These are phyloP conservation scores for Acanthopagrus latus DNA, from an alignment of 2,797 vertebrate species.

Conservation along the genomic window DNA sequence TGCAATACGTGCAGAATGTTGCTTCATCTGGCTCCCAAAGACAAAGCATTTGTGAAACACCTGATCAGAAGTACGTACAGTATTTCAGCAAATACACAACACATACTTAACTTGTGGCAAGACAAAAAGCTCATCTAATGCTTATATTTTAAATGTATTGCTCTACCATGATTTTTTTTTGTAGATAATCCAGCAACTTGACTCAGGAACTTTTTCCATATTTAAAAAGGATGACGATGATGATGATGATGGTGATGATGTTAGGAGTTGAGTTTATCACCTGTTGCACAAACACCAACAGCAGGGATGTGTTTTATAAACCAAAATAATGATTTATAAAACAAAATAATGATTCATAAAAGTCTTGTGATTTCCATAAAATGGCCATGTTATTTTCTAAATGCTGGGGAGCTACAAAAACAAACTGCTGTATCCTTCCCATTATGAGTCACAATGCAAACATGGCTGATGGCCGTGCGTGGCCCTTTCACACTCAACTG, in stretches of 20 bases:
- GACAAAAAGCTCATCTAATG: not conserved
- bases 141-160: not conserved
- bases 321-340: not conserved
- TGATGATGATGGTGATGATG: too few relatives aligned
- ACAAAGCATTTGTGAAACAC: not conserved
- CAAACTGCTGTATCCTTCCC: constrained; percentile 51
- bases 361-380: constrained; percentile 14
- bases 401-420: constrained; percentile 14
- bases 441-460: constrained; percentile 62
- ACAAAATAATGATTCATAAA: constrained; percentile 8
- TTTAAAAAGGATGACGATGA: not conserved
- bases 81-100: not conserved
- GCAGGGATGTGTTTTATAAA: not conserved
- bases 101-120: not conserved
- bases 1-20: not conserved
- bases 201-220: not conserved
- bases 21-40: not conserved
- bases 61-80: not conserved
- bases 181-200: not conserved
- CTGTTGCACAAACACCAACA: not conserved
- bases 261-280: not conserved
- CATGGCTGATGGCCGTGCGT: constrained; percentile 15
- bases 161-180: not conserved
- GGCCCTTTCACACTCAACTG: constrained; percentile 58
- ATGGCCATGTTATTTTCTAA: constrained; percentile 4